Base-by-base conservation (phyloP, 1,140 invertebrate species). In the Bombus ignitus region DNA sequence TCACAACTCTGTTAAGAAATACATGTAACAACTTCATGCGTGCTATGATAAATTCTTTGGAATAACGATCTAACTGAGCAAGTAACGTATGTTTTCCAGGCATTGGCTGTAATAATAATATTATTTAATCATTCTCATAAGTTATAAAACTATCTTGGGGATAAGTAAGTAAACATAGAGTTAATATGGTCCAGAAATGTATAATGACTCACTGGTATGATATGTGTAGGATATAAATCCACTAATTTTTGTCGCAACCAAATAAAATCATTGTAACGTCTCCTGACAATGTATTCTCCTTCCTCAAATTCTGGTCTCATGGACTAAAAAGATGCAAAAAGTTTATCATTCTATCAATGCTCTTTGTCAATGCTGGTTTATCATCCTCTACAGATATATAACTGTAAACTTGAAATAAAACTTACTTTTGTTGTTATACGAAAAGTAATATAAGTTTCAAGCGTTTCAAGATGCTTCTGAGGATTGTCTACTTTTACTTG, bases 391-490 rank as follows among this genome's bases (percentile, higher is more conserved):
- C 4, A 47, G 1, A 47, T 42, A 53, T 8, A 77, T 4, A 37
- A 57, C 5, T 15, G 8, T 25, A 28, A 3, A 65, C 37, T 53
- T 25, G 22, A n/a, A 68, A 15, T 3, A n/a, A 42, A 77, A 88
- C 87, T 91, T 93, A 97, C 97, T 92, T 96, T 97, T 3, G 97
- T 97, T 28, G 96, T 96, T 42, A 97, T 96, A 70, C 97, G 95
- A 90, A 97, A 98, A 65, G 97, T 97, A 72, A 98, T 97, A 89
- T 96, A 98, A 4, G 97, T 97, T 93, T 97, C 97, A 88, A 97
- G 95, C 0, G 97, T 97, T 88, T 97, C 97, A 32, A 97, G 95
- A 94, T 97, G 97, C 92, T 97, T 98, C 87, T 97, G 97, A n/a
- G 97, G 97, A 95, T 97, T 97, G 87, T 97, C 97, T 35, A 98